A percentile compares a stretch with the other conserved stretches of the same genome.
Conservation (phyloP, 2,797 vertebrate species). For the Leptodactylus fallax region DNA sequence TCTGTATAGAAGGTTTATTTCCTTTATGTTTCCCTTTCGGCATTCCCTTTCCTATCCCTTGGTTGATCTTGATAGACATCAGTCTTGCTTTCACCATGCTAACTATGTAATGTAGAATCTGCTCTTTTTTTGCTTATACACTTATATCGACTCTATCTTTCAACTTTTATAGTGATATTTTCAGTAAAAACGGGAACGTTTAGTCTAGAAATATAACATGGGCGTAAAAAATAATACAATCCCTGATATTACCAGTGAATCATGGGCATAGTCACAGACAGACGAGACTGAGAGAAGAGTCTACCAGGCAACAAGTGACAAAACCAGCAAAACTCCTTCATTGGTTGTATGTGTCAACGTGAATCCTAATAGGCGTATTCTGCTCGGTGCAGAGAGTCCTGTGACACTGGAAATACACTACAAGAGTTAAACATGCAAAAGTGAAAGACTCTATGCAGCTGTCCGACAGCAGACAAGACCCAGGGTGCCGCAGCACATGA, state of each 20-base stretch:
- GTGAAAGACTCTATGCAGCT: background rate
- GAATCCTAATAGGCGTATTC: background rate
- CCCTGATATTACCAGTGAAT: no score
- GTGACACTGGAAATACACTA: background rate
- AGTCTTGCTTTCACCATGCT: no score
- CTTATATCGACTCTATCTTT: no score
- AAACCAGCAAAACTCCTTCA: background rate
- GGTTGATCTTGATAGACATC: no score
- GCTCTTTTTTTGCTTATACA: no score
- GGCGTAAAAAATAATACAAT: background rate
- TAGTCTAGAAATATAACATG: background rate
- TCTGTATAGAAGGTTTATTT: no score
- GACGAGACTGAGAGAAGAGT: background rate
- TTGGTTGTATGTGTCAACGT: background rate
- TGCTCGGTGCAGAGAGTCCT: background rate
- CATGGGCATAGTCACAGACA: background rate
- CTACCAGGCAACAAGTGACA: conserved; percentile 25
- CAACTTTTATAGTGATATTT: no score
- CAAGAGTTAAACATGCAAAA: background rate
- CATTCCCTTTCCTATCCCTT: no score
- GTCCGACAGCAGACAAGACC: background rate
- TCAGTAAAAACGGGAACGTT: no score
- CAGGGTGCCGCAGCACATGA: background rate
- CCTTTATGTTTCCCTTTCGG: no score
- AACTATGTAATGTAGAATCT: no score